Percentiles rank a stretch among this genome's conserved stretches.
Evolutionary conservation across 1,140 invertebrate genomes (phyloP).

Genomic region (Lasaia peninsularis): DNA sequence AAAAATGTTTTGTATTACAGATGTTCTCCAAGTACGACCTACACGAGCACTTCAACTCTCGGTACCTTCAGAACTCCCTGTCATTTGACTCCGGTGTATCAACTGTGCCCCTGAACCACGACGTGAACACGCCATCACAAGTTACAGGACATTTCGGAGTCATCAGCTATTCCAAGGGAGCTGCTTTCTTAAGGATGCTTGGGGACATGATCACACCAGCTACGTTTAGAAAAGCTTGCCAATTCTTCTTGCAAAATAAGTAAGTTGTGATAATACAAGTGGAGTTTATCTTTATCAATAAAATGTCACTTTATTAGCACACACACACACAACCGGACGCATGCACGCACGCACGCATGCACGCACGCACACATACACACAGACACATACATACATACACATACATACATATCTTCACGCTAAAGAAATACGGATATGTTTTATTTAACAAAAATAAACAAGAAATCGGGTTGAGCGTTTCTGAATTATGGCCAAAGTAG

Average conservation of each 20-base stretch:
- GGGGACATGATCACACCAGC: constrained; percentile 81
- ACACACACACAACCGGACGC: no score
- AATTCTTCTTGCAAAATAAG: constrained; percentile 68
- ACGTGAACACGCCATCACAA: constrained; percentile 75
- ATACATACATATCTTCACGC: background rate
- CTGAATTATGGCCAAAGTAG: no score
- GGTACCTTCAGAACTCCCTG: constrained; percentile 82
- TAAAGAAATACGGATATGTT: no score
- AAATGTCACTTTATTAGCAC: no score
- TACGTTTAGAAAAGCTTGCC: constrained; percentile 81
- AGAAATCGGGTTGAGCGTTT: no score
- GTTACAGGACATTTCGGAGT: constrained; percentile 83
- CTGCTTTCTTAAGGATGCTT: constrained; percentile 87
- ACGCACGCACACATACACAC: background rate
- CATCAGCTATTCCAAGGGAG: constrained; percentile 85
- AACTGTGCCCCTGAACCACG: constrained; percentile 80
- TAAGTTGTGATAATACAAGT: constrained; percentile 28
- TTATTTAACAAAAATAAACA: no score
- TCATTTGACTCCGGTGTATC: constrained; percentile 80
- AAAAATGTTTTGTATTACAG: constrained; percentile 32
- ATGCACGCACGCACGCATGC: background rate
- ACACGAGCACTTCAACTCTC: constrained; percentile 79
- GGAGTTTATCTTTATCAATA: background rate
- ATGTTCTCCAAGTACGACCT: constrained; percentile 74
- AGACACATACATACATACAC: background rate